These are phyloP conservation scores for Eustalomyia histrio DNA, from an alignment of 2,888 invertebrate genomes.

Conservation along the genomic window DNA sequence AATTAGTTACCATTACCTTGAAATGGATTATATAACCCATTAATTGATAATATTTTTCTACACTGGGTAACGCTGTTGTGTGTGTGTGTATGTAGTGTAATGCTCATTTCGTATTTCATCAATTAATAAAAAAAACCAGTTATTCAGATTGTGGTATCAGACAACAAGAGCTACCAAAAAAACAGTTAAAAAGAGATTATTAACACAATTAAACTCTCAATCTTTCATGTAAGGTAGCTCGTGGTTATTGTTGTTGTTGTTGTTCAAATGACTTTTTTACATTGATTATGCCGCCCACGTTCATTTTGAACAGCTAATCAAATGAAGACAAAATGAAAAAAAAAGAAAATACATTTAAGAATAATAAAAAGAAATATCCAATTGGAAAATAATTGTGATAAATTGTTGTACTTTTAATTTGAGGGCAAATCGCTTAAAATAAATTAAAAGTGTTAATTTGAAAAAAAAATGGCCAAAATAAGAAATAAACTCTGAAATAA, in stretches of 20 bases:
- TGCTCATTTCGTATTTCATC: background rate
- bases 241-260: slow-evolving; percentile 20
- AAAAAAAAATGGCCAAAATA: no score
- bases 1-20: no score
- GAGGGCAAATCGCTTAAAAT: no score
- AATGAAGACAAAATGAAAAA: background rate
- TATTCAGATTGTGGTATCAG: slow-evolving; percentile 9
- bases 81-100: background rate
- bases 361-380: background rate
- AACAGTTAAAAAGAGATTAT: background rate
- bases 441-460: no score
- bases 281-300: slow-evolving; percentile 57
- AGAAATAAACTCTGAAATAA: no score
- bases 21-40: no score
- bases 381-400: background rate
- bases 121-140: slow-evolving; percentile 5
- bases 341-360: background rate
- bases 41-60: no score
- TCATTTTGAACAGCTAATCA: background rate
- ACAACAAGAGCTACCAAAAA: slow-evolving; percentile 19
- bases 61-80: no score
- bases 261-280: slow-evolving; percentile 22
- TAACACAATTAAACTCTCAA: slow-evolving; percentile 28
- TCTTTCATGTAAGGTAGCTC: slow-evolving; percentile 37
- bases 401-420: no score